A percentile compares a stretch with the other conserved stretches of the same genome.
Conservation (phyloP, 2,888 invertebrate genomes). For the Sipha maydis region DNA sequence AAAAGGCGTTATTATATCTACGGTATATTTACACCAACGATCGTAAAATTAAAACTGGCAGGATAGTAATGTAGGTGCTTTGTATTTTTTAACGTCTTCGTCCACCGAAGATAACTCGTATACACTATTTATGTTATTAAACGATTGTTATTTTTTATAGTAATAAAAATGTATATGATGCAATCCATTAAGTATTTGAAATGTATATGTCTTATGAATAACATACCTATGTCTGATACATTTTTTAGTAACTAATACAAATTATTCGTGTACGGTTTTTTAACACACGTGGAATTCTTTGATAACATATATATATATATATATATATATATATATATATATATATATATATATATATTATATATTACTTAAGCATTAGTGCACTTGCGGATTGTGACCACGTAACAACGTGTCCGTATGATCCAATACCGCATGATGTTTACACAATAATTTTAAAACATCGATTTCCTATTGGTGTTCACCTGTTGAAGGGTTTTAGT, state of each 20-base stretch:
- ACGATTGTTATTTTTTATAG: too few species aligned
- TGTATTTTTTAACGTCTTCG: slow-evolving; percentile 22
- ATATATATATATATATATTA: too few species aligned
- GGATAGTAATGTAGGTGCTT: not conserved
- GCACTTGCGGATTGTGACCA: not conserved
- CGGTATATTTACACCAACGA: not conserved
- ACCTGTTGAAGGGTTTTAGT: not conserved
- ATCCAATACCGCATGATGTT: not conserved
- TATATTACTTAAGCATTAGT: not conserved
- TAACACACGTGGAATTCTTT: too few species aligned
- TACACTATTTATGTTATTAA: too few species aligned
- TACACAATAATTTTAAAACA: not conserved
- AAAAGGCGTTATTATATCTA: not conserved
- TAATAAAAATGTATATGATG: too few species aligned
- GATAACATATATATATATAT: too few species aligned
- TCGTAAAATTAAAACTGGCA: slow-evolving; percentile 9
- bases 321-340: too few species aligned
- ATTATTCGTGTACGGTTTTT: too few species aligned
- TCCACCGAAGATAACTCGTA: not conserved
- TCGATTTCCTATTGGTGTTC: not conserved
- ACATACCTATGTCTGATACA: too few species aligned
- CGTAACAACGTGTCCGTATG: not conserved
- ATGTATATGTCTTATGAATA: too few species aligned
- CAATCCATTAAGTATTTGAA: too few species aligned
- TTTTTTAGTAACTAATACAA: too few species aligned